phyloP scores from a whole-genome alignment of 2,888 invertebrate species.

The Drymonia ruficornis region DNA sequence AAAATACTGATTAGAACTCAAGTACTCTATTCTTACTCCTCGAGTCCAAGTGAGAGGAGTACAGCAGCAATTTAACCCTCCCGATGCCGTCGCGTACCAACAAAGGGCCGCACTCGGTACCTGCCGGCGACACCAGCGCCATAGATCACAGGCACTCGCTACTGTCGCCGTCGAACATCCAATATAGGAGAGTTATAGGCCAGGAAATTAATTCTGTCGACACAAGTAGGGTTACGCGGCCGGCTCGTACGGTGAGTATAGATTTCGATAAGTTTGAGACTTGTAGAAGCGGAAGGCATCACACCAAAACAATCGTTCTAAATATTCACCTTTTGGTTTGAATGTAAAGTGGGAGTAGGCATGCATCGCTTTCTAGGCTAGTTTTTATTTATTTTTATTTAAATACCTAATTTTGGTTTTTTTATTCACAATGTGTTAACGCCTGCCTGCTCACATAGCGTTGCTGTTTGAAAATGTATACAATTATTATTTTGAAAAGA shows the following conservation, averaged over 20 bases:
- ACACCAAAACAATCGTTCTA: too few species aligned
- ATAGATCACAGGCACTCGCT: slow-evolving; percentile 77
- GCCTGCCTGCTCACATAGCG: too few species aligned
- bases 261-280: background rate
- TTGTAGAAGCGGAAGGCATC: too few species aligned
- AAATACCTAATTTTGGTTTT: too few species aligned
- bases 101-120: slow-evolving; percentile 46
- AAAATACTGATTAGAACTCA: too few species aligned
- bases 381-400: too few species aligned
- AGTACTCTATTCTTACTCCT: background rate
- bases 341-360: too few species aligned
- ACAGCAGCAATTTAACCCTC: slow-evolving; percentile 12
- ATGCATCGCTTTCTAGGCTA: too few species aligned
- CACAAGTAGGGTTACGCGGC: slow-evolving; percentile 75
- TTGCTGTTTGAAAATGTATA: too few species aligned
- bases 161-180: slow-evolving; percentile 75
- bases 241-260: slow-evolving; percentile 28
- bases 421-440: too few species aligned
- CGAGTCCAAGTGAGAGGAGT: background rate
- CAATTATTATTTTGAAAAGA: too few species aligned
- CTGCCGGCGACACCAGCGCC: slow-evolving; percentile 68
- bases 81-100: slow-evolving; percentile 14
- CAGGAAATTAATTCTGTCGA: slow-evolving; percentile 84
- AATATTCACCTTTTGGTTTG: too few species aligned
- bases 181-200: slow-evolving; percentile 82